phyloP scores from a whole-genome alignment of 2,888 invertebrate species.

The Callosobruchus maculatus region DNA sequence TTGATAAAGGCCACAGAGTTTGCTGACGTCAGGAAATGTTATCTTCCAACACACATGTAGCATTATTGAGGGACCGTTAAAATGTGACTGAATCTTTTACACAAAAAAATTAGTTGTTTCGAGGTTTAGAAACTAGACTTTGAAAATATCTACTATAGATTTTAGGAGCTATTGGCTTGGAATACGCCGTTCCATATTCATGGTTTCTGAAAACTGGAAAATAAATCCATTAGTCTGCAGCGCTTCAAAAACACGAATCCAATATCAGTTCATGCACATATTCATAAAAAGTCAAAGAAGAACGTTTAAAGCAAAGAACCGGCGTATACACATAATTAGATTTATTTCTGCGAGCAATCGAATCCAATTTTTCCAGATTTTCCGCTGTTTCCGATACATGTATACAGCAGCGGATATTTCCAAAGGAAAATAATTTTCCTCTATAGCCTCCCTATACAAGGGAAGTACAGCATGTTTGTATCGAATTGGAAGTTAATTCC shows the following conservation, averaged over 20 bases:
- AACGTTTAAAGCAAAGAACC: background rate
- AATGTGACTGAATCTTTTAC: no score
- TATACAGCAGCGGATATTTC: background rate
- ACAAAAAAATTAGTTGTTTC: no score
- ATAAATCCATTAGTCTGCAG: background rate
- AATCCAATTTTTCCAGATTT: constrained; percentile 5
- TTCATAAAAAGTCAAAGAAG: background rate
- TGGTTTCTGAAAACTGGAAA: background rate
- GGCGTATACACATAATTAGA: constrained; percentile 11
- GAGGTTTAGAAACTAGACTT: no score
- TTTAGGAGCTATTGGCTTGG: background rate
- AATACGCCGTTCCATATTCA: background rate
- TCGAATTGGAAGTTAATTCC: background rate
- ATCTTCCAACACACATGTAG: no score
- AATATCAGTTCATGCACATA: background rate
- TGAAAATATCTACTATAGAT: no score
- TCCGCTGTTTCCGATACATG: background rate
- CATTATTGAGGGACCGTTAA: no score
- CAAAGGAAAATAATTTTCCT: background rate
- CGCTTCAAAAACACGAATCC: background rate
- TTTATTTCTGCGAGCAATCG: constrained; percentile 11
- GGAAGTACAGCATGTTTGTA: background rate
- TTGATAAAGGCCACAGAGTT: no score
- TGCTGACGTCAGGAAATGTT: no score
- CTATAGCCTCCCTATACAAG: background rate